These are phyloP conservation scores for Mallateleia sp. DNA, from an alignment of 2,888 invertebrate species.

Conservation along the genomic window DNA sequence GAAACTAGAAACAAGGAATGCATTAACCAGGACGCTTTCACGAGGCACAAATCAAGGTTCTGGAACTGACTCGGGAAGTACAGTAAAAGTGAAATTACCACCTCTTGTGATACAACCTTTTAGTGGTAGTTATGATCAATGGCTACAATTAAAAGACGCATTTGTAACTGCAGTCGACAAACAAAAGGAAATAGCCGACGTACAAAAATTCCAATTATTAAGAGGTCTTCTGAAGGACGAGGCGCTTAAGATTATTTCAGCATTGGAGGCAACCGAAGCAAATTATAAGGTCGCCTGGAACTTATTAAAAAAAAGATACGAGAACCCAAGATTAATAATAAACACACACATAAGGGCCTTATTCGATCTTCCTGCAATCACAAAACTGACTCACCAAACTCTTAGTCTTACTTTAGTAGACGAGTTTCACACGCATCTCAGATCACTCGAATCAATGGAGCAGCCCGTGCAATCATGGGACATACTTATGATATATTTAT, in stretches of 20 bases:
- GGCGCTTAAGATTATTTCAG: background rate
- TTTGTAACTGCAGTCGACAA: conserved; percentile 6
- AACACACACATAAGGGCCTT: conserved; percentile 16
- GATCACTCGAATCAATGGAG: conserved; percentile 18
- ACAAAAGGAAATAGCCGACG: background rate
- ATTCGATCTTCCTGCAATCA: conserved; percentile 7
- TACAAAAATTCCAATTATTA: background rate
- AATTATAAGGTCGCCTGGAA: background rate
- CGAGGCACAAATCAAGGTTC: background rate
- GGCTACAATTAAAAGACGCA: background rate
- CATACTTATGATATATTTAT: conserved; percentile 8
- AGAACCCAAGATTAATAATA: background rate
- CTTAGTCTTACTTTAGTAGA: conserved; percentile 14
- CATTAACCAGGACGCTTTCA: too few species aligned
- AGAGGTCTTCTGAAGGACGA: conserved; percentile 3
- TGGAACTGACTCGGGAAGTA: too few species aligned
- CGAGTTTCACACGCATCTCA: background rate
- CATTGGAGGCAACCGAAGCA: background rate
- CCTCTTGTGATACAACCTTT: background rate
- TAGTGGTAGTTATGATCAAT: background rate
- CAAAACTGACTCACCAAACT: background rate
- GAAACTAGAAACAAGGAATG: too few species aligned
- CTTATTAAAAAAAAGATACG: conserved; percentile 1
- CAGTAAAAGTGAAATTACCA: background rate
- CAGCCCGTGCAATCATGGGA: conserved; percentile 12